Evolutionary conservation across 2,797 vertebrate species (phyloP).

Genomic region (Oreochromis mossambicus): DNA sequence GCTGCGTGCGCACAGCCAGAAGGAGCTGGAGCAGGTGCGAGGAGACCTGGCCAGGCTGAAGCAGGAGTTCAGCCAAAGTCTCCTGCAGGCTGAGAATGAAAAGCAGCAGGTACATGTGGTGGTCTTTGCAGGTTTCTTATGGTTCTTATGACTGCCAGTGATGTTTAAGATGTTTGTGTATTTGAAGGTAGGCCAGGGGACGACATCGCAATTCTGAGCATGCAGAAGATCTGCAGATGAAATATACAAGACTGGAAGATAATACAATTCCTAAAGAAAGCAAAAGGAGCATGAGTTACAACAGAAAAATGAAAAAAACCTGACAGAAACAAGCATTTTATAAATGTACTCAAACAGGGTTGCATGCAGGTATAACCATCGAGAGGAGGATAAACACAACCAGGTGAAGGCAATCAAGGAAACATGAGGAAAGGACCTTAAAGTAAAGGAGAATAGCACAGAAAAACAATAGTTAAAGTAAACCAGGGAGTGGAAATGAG

Average conservation of each 20-base stretch:
- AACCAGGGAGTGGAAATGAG: neutral
- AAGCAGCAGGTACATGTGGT: constrained; percentile 78
- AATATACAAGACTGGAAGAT: neutral
- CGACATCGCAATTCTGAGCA: neutral
- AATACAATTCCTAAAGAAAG: neutral
- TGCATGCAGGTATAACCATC: neutral
- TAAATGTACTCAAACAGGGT: neutral
- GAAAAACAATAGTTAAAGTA: neutral
- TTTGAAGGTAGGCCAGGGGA: neutral
- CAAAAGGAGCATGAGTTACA: neutral
- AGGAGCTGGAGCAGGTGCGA: constrained; percentile 73
- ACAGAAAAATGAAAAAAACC: neutral
- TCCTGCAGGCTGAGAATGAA: constrained; percentile 76
- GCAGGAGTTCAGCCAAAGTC: constrained; percentile 69
- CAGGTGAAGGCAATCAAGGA: neutral
- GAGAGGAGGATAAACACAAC: neutral
- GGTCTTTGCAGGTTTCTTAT: neutral
- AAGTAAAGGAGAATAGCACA: neutral
- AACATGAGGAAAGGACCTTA: neutral
- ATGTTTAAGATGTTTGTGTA: neutral
- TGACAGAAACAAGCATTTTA: neutral
- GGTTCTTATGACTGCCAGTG: neutral
- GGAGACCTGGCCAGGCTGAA: constrained; percentile 73
- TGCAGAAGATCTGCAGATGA: neutral
- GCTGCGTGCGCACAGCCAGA: constrained; percentile 51